Conservation (phyloP, 2,113 vertebrate genomes). For the Microtus pennsylvanicus region DNA sequence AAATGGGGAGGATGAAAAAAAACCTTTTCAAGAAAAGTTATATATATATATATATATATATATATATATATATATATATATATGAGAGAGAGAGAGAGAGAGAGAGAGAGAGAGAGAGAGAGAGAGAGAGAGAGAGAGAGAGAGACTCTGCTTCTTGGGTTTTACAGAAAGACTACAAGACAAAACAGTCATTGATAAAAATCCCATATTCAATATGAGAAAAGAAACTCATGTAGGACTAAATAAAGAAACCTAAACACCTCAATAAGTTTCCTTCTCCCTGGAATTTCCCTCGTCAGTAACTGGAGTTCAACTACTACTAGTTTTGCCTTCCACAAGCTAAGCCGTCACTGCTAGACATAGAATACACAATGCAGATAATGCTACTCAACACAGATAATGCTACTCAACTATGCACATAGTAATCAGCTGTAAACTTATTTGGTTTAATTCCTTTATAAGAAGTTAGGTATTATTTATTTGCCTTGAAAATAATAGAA, state of each 20-base stretch:
- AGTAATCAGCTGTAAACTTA: neutral
- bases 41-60: too few relatives aligned
- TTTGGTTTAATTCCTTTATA: neutral
- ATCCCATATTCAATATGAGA: neutral
- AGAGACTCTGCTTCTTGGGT: neutral
- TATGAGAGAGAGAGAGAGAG: too few relatives aligned
- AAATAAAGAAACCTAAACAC: neutral
- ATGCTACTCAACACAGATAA: neutral
- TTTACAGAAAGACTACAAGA: neutral
- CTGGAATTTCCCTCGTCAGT: neutral
- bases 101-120: too few relatives aligned
- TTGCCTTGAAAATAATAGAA: slow-evolving; percentile 20
- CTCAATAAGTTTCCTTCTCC: neutral
- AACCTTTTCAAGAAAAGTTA: neutral
- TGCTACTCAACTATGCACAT: neutral
- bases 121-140: neutral
- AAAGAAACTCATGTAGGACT: neutral
- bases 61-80: too few relatives aligned
- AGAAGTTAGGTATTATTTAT: neutral
- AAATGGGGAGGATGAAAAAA: neutral
- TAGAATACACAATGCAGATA: neutral
- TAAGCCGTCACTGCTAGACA: neutral
- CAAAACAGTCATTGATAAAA: neutral
- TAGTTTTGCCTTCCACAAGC: neutral
- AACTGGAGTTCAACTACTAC: neutral